Evolutionary conservation across 2,888 invertebrate species (phyloP).

Genomic region (Mythimna pallens): DNA sequence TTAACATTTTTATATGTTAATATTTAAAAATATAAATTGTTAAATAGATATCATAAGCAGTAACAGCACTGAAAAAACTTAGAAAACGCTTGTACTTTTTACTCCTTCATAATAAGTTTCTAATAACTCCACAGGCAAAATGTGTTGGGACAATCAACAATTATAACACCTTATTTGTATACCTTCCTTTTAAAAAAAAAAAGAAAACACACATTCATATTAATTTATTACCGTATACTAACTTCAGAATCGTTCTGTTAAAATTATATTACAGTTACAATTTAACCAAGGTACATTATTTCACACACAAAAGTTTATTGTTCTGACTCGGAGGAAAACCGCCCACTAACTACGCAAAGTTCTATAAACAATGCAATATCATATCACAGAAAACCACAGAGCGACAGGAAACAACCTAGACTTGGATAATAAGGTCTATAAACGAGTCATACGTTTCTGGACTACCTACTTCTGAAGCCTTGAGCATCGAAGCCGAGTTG

Average conservation of each 20-base stretch:
- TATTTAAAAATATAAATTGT: no score
- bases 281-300: not conserved
- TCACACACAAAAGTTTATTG: not conserved
- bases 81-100: no score
- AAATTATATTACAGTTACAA: not conserved
- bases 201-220: not conserved
- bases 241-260: not conserved
- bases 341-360: not conserved
- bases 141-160: no score
- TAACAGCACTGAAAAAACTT: no score
- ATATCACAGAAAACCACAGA: conserved; percentile 4
- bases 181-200: no score
- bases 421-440: not conserved
- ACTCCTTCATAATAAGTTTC: no score
- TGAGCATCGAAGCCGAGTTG: no score
- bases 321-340: conserved; percentile 9
- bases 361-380: not conserved
- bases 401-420: not conserved
- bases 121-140: no score
- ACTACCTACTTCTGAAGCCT: no score
- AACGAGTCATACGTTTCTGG: not conserved
- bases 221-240: not conserved
- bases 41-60: no score
- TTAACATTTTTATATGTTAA: no score
- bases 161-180: no score